Conservation (phyloP, 2,888 invertebrate species). For the Megaustenia siamemsis region DNA sequence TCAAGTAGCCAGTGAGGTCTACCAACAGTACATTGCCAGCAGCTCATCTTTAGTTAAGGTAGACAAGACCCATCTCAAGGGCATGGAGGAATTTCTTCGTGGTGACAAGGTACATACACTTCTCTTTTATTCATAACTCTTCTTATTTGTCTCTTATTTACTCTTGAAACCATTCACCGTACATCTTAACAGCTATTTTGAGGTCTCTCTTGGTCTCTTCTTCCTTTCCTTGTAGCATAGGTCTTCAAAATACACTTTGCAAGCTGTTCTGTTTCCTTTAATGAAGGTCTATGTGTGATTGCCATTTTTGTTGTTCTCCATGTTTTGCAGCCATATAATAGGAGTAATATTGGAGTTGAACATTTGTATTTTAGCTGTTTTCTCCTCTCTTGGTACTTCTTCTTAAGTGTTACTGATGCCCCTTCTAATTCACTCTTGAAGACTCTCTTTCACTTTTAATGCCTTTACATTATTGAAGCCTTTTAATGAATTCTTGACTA, state of each 20-base stretch:
- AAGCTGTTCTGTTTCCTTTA: too few relatives aligned
- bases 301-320: too few relatives aligned
- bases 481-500: too few relatives aligned
- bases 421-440: too few relatives aligned
- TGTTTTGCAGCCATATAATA: too few relatives aligned
- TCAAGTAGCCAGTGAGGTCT: conserved; percentile 93
- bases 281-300: neutral
- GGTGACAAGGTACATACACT: conserved; percentile 85
- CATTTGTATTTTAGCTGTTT: too few relatives aligned
- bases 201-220: neutral
- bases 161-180: neutral
- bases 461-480: too few relatives aligned
- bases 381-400: too few relatives aligned
- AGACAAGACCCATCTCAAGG: conserved; percentile 83
- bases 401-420: too few relatives aligned
- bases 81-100: conserved; percentile 92
- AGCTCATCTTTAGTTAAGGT: conserved; percentile 90
- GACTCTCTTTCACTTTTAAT: too few relatives aligned
- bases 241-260: too few relatives aligned
- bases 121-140: neutral
- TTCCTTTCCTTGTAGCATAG: neutral
- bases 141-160: neutral
- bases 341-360: too few relatives aligned
- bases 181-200: neutral
- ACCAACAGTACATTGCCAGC: conserved; percentile 91